phyloP scores from a whole-genome alignment of 2,888 invertebrate species.

The Apamea anceps region DNA sequence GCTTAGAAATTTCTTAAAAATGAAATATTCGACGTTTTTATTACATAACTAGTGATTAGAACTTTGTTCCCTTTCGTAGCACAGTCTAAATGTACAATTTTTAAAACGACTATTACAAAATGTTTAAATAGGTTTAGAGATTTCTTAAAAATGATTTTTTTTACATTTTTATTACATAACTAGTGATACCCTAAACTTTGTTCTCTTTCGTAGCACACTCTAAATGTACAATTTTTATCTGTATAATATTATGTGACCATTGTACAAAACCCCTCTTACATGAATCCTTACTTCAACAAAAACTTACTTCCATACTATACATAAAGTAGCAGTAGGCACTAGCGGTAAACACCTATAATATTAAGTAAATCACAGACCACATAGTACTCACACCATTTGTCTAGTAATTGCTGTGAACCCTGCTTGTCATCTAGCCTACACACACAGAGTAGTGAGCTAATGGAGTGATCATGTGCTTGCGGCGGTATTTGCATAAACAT shows the following conservation, averaged over 20 bases:
- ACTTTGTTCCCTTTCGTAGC: constrained; percentile 1
- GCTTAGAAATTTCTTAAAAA: neutral
- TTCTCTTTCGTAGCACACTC: too few relatives aligned
- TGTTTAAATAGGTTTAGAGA: neutral
- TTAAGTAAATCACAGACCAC: constrained; percentile 43
- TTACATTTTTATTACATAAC: too few relatives aligned
- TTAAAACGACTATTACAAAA: too few relatives aligned
- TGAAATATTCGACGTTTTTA: neutral
- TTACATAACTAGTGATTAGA: neutral
- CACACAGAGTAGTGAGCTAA: constrained; percentile 37
- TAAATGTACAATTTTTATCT: neutral
- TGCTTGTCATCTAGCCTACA: constrained; percentile 60
- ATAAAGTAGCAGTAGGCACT: constrained; percentile 31
- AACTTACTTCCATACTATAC: constrained; percentile 27
- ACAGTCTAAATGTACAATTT: neutral
- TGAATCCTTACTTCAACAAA: constrained; percentile 8
- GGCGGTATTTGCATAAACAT: constrained; percentile 1
- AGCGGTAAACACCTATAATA: constrained; percentile 14
- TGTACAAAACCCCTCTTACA: constrained; percentile 10
- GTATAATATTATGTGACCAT: constrained; percentile 3
- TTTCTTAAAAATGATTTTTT: neutral
- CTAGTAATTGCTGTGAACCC: constrained; percentile 49
- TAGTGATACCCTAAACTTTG: too few relatives aligned
- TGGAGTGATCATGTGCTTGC: constrained; percentile 43
- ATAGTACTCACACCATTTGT: constrained; percentile 53